Evolutionary conservation across 2,888 invertebrate species (phyloP).

Genomic region (Heliconius erato): DNA sequence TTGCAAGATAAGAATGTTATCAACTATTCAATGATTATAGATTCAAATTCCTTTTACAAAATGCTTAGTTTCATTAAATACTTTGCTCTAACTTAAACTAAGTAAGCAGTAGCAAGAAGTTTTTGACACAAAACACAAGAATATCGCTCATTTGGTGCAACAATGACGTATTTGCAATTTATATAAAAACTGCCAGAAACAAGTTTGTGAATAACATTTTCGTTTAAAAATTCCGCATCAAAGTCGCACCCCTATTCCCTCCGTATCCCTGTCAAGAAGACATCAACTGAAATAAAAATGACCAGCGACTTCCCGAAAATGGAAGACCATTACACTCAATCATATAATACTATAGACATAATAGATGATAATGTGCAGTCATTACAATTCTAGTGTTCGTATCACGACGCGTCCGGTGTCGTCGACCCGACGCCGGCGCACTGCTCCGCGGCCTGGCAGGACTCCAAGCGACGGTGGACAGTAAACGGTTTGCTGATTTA

Average conservation of each 20-base stretch:
- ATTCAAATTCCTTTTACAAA: no score
- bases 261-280: no score
- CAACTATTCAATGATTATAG: not conserved
- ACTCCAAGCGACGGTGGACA: slow-evolving; percentile 70
- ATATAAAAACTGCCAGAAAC: no score
- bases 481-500: slow-evolving; percentile 39
- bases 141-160: no score
- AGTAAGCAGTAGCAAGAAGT: no score
- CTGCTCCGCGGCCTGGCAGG: slow-evolving; percentile 71
- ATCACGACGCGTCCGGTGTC: slow-evolving; percentile 59
- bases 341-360: slow-evolving; percentile 13
- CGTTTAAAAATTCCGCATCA: no score
- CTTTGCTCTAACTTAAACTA: not conserved
- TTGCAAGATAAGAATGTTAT: not conserved
- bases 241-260: no score
- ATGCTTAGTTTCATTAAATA: not conserved
- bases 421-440: slow-evolving; percentile 66
- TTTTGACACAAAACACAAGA: no score
- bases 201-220: no score
- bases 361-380: slow-evolving; percentile 42
- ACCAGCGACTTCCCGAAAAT: not conserved
- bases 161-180: no score
- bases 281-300: not conserved
- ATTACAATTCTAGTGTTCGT: slow-evolving; percentile 43
- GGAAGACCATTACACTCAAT: not conserved